These are phyloP conservation scores for Dioctria linearis DNA, from an alignment of 2,888 invertebrate genomes.

Conservation along the genomic window DNA sequence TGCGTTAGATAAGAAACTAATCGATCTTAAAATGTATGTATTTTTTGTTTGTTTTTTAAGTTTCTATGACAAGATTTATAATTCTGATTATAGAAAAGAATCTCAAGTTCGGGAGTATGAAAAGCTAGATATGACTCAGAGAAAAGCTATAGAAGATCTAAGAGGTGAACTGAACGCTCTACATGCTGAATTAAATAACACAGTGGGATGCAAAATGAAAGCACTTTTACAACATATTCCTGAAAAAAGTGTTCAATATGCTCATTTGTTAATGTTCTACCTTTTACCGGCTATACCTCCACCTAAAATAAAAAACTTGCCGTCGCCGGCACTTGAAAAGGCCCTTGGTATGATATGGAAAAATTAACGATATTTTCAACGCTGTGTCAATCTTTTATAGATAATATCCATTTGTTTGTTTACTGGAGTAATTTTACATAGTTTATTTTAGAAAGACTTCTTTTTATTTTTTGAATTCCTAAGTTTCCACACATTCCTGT, in stretches of 20 bases:
- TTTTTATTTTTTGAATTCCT: no score
- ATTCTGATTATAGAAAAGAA: constrained; percentile 40
- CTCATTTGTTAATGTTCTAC: constrained; percentile 22
- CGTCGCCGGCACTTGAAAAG: constrained; percentile 5
- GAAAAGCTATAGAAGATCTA: constrained; percentile 34
- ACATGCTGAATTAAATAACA: neutral
- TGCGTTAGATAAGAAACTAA: constrained; percentile 51
- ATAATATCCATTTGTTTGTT: no score
- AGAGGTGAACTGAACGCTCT: neutral
- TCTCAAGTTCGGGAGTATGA: constrained; percentile 26
- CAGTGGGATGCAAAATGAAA: constrained; percentile 1
- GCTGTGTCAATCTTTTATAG: no score
- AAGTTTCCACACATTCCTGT: no score
- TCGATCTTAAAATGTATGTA: constrained; percentile 51
- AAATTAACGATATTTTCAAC: no score
- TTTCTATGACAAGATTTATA: neutral
- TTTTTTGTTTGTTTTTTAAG: no score
- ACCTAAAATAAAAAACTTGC: neutral
- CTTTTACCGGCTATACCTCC: constrained; percentile 33
- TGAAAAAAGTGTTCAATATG: constrained; percentile 14
- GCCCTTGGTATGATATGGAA: constrained; percentile 20
- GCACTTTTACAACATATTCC: neutral
- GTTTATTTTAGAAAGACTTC: no score
- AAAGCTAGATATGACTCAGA: constrained; percentile 14
- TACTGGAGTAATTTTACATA: no score